These are phyloP conservation scores for Poeciliopsis turneri DNA, from an alignment of 2,797 vertebrate species.

Conservation along the genomic window DNA sequence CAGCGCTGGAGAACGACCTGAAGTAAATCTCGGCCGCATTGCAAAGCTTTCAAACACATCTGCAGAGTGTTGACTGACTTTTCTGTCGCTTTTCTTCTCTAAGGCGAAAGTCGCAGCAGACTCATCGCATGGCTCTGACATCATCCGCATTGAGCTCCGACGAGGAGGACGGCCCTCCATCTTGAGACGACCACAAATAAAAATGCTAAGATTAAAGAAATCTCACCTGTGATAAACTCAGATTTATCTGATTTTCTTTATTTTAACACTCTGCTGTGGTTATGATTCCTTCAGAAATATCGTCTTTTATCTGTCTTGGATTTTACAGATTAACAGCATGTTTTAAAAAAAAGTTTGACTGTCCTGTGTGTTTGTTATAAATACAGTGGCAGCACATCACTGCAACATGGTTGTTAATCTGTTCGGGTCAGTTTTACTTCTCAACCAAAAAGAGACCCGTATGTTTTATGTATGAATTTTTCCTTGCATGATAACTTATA, in stretches of 20 bases:
- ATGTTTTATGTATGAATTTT: slow-evolving; percentile 23
- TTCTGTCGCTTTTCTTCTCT: slow-evolving; percentile 8
- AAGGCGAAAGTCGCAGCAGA: slow-evolving; percentile 83
- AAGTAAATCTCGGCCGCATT: slow-evolving; percentile 74
- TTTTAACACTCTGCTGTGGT: slow-evolving; percentile 30
- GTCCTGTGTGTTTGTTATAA: slow-evolving; percentile 13
- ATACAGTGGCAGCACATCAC: slow-evolving; percentile 20
- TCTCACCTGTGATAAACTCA: slow-evolving; percentile 24
- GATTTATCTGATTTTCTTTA: slow-evolving; percentile 22
- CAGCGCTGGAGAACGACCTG: slow-evolving; percentile 85
- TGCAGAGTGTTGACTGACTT: background rate
- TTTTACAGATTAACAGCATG: background rate
- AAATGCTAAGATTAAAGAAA: slow-evolving; percentile 61
- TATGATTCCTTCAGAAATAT: slow-evolving; percentile 27
- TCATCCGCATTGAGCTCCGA: slow-evolving; percentile 86
- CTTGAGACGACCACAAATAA: slow-evolving; percentile 85
- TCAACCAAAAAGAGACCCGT: slow-evolving; percentile 36
- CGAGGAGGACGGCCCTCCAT: slow-evolving; percentile 87
- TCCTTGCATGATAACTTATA: slow-evolving; percentile 42
- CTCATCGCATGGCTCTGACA: slow-evolving; percentile 75
- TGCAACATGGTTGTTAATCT: slow-evolving; percentile 17
- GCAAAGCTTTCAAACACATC: background rate
- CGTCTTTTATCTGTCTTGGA: slow-evolving; percentile 9
- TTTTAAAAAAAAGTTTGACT: background rate
- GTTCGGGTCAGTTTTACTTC: slow-evolving; percentile 13